Base-by-base conservation (phyloP, 2,797 vertebrate genomes). In the Calcarius lapponicus region DNA sequence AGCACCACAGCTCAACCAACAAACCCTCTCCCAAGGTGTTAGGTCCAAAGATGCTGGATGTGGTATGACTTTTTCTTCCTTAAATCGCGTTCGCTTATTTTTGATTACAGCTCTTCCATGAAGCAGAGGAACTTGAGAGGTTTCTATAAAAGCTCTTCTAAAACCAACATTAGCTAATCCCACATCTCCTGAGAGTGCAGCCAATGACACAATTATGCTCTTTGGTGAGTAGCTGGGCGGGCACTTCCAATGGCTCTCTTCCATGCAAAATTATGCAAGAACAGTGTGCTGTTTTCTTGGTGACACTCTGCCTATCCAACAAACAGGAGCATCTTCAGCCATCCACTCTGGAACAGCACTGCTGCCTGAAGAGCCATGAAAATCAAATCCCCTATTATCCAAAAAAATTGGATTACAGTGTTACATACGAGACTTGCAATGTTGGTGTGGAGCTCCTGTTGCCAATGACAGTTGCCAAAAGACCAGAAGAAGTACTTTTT, bases 91-190 rank as follows among this genome's bases (percentile, higher is more conserved):
- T 92, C 0, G 0, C 93, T 93, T 95, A 85, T 93, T 96, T 96
- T 95, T 93, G 67, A 95, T 96, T 96, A 95, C 78, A 92, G 78
- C 57, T 96, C 88, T 96, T 96, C 90, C 96, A 93, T 69, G 93
- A 96, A 97, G 86, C 69, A 80, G 80, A 92, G 80, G 82, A 92
- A 96, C 74, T 93, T 32, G 54, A 86, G 74, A 88, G 80, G 56
- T 76, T 96, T 88, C 90, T 88, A 86, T 85, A 94, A 96, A 95
- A 88, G 82, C 87, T 80, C 89, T 88, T 92, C 85, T 96, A 92
- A 97, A 94, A 95, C 88, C 80, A 95, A 90, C 74, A 90, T 85
- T 81, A 95, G 86, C 90, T 97, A 95, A 96, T 88, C 83, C 95
- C 1, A 2, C 80, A 80, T 87, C 95, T 94, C 94, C 90, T 60